These are phyloP conservation scores for Drosophila mettleri DNA, from an alignment of 2,888 invertebrate species.

Conservation along the genomic window DNA sequence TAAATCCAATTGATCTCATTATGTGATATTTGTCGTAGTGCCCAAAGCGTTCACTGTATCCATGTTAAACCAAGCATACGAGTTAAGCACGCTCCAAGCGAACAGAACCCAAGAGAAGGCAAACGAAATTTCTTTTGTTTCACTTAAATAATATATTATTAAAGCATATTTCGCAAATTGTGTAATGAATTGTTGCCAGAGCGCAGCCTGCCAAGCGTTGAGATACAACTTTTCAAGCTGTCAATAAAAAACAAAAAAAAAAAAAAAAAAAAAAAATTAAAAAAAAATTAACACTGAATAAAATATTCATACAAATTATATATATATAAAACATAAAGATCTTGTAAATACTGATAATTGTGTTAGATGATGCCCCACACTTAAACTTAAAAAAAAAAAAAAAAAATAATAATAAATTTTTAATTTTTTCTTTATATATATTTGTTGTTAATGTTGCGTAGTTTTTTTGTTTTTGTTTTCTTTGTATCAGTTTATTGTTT, in stretches of 20 bases:
- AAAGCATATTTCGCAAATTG: constrained; percentile 10
- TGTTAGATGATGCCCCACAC: constrained; percentile 34
- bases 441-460: constrained; percentile 50
- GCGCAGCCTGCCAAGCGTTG: constrained; percentile 17
- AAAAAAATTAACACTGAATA: constrained; percentile 18
- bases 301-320: constrained; percentile 28
- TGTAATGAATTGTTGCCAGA: constrained; percentile 6
- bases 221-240: constrained; percentile 57
- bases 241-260: constrained; percentile 30
- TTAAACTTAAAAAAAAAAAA: not conserved
- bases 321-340: constrained; percentile 30
- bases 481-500: constrained; percentile 56
- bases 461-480: constrained; percentile 43
- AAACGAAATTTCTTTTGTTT: constrained; percentile 17
- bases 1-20: constrained; percentile 82
- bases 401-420: not conserved
- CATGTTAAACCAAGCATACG: constrained; percentile 55
- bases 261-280: constrained; percentile 17
- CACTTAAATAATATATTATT: not conserved
- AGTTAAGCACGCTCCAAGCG: constrained; percentile 61
- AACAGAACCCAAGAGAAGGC: constrained; percentile 39
- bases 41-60: constrained; percentile 76
- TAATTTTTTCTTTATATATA: constrained; percentile 20
- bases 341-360: constrained; percentile 61
- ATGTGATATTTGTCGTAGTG: constrained; percentile 82